phyloP scores from a whole-genome alignment of 2,113 vertebrate genomes.

The Poeciliopsis retropinna region DNA sequence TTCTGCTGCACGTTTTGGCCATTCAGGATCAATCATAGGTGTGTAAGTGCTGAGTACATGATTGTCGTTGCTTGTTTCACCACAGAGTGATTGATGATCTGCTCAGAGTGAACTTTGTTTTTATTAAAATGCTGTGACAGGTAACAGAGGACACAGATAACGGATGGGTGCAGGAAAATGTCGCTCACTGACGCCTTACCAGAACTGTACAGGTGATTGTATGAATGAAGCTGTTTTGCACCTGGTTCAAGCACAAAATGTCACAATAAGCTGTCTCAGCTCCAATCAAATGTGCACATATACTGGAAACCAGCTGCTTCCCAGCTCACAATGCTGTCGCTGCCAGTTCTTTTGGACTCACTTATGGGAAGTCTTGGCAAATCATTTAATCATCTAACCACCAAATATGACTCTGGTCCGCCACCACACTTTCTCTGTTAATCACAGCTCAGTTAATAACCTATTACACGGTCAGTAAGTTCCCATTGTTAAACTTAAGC shows the following conservation, averaged over 20 bases:
- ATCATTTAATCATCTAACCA: not conserved
- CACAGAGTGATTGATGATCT: too few species aligned
- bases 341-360: slow-evolving; percentile 41
- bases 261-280: slow-evolving; percentile 12
- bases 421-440: slow-evolving; percentile 8
- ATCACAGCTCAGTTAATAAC: slow-evolving; percentile 27
- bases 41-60: not conserved
- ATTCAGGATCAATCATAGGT: not conserved
- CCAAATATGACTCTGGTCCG: slow-evolving; percentile 6
- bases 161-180: not conserved
- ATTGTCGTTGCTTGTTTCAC: too few species aligned
- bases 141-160: not conserved
- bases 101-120: too few species aligned
- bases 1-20: not conserved
- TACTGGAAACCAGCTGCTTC: slow-evolving; percentile 60
- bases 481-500: not conserved
- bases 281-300: slow-evolving; percentile 32
- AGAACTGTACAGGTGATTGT: not conserved
- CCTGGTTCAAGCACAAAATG: slow-evolving; percentile 2
- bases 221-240: not conserved
- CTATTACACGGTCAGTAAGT: slow-evolving; percentile 6
- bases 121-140: too few species aligned
- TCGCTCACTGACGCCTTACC: not conserved
- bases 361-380: slow-evolving; percentile 38
- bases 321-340: slow-evolving; percentile 11